Conservation (phyloP, 1,140 invertebrate genomes). For the Calosoma granatense region DNA sequence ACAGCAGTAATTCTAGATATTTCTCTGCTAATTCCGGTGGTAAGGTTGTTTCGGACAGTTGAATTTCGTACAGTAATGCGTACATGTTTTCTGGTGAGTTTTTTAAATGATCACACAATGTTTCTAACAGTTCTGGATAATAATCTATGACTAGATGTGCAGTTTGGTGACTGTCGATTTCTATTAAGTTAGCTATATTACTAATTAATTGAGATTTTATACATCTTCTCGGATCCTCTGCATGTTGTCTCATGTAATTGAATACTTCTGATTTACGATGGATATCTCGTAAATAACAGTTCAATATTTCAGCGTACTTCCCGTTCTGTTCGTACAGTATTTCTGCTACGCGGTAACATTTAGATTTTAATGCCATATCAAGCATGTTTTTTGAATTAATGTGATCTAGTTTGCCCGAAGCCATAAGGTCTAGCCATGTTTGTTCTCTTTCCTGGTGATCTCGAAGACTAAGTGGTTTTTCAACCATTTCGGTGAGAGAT, state of each 20-base stretch:
- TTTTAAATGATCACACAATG: slow-evolving; percentile 37
- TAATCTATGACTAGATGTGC: slow-evolving; percentile 43
- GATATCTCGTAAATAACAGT: slow-evolving; percentile 40
- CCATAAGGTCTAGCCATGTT: slow-evolving; percentile 65
- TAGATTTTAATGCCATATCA: slow-evolving; percentile 31
- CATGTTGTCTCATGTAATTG: slow-evolving; percentile 61
- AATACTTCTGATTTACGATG: slow-evolving; percentile 59
- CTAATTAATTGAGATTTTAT: slow-evolving; percentile 38
- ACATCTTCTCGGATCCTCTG: slow-evolving; percentile 39
- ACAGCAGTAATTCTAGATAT: slow-evolving; percentile 57
- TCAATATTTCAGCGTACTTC: slow-evolving; percentile 36
- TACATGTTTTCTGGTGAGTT: slow-evolving; percentile 39
- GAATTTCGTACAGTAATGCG: slow-evolving; percentile 50
- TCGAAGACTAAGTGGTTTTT: slow-evolving; percentile 30
- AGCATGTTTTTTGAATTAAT: slow-evolving; percentile 37
- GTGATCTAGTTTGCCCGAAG: slow-evolving; percentile 53
- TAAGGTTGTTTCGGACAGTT: slow-evolving; percentile 42
- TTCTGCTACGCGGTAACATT: slow-evolving; percentile 39
- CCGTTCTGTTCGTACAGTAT: slow-evolving; percentile 35
- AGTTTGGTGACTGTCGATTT: slow-evolving; percentile 37
- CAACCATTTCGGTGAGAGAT: slow-evolving; percentile 34
- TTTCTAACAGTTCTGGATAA: slow-evolving; percentile 37
- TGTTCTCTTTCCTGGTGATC: slow-evolving; percentile 65
- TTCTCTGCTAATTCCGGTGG: slow-evolving; percentile 44
- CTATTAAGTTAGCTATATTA: slow-evolving; percentile 32